A percentile compares a stretch with the other conserved stretches of the same genome.
These are phyloP conservation scores for Crocallis elinguaria DNA, from an alignment of 2,888 invertebrate genomes.

Conservation along the genomic window DNA sequence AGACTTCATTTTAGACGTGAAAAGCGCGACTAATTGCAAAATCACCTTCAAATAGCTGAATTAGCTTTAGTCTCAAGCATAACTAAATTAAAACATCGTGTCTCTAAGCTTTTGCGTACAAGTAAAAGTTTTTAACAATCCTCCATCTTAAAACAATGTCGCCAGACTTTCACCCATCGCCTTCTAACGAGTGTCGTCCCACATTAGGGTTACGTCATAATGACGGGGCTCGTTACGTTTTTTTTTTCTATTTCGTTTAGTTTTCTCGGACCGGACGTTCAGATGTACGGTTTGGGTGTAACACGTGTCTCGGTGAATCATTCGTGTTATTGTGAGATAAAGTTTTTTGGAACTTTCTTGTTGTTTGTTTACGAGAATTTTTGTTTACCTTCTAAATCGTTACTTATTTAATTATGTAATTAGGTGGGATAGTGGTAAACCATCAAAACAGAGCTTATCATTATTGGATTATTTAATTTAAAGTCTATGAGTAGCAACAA, in stretches of 20 bases:
- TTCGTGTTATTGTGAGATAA: neutral
- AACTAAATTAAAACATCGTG: slow-evolving; percentile 11
- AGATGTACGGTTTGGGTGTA: slow-evolving; percentile 9
- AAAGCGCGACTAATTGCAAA: no score
- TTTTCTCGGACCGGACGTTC: slow-evolving; percentile 37
- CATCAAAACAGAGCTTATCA: no score
- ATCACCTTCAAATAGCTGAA: neutral
- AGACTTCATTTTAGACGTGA: no score
- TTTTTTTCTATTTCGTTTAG: slow-evolving; percentile 29
- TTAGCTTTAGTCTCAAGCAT: neutral
- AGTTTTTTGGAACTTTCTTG: neutral
- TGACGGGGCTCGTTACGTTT: slow-evolving; percentile 20
- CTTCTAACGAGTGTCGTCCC: slow-evolving; percentile 43
- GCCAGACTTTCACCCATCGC: slow-evolving; percentile 54
- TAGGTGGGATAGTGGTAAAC: no score
- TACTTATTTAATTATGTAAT: neutral
- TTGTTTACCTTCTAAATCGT: neutral
- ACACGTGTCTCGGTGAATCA: slow-evolving; percentile 13
- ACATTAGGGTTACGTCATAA: slow-evolving; percentile 55
- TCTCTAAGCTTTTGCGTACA: slow-evolving; percentile 1
- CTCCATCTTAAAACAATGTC: slow-evolving; percentile 49
- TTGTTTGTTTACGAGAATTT: neutral
- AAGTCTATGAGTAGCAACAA: neutral
- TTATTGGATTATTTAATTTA: no score
- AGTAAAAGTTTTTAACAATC: slow-evolving; percentile 27